Evolutionary conservation across 2,113 vertebrate genomes (phyloP).

Genomic region (Ochotona princeps): DNA sequence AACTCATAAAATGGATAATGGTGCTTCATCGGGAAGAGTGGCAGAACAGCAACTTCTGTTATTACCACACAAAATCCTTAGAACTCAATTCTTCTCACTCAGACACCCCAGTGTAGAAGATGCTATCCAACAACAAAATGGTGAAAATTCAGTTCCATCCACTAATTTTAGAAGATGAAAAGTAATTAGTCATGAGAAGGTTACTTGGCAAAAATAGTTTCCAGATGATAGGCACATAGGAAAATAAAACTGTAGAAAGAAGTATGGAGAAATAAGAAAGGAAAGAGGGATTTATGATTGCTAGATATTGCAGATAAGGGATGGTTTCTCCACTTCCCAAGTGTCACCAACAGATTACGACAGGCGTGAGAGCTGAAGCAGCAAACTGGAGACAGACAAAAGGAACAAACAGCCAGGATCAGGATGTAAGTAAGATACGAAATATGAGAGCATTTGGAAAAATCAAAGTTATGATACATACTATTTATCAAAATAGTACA

Average conservation of each 20-base stretch:
- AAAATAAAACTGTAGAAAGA: neutral
- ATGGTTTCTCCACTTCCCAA: neutral
- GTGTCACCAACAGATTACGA: neutral
- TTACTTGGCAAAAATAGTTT: neutral
- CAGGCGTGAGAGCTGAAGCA: neutral
- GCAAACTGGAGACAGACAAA: neutral
- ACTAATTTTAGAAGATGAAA: neutral
- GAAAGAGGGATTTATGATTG: neutral
- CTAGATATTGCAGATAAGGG: neutral
- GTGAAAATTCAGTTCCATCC: neutral
- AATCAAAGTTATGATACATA: neutral
- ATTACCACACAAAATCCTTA: neutral
- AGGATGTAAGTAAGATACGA: neutral
- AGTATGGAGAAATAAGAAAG: neutral
- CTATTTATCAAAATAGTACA: conserved; percentile 11
- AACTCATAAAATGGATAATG: neutral
- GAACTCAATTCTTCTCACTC: neutral
- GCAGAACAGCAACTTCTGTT: neutral
- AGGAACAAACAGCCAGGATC: neutral
- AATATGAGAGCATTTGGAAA: neutral
- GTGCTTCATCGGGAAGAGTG: neutral
- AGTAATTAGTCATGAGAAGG: neutral
- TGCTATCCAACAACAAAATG: neutral
- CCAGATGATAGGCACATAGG: neutral
- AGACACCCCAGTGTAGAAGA: neutral